These are phyloP conservation scores for Glaucidium brasilianum DNA, from an alignment of 2,113 vertebrate genomes.

Conservation along the genomic window DNA sequence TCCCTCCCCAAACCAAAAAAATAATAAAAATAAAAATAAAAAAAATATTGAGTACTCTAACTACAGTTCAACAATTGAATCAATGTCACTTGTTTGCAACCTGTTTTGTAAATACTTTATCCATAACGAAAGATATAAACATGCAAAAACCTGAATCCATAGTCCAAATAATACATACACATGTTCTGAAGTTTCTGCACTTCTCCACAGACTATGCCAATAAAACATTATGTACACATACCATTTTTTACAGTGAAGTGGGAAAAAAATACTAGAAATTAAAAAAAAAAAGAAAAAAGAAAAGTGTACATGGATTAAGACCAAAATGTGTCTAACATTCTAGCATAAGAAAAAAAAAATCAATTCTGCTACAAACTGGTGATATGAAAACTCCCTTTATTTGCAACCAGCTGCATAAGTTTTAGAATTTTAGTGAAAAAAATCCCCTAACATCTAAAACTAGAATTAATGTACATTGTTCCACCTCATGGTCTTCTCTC, in stretches of 20 bases:
- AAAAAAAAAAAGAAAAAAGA: slow-evolving; percentile 25
- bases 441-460: slow-evolving; percentile 87
- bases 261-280: slow-evolving; percentile 87
- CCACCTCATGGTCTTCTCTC: slow-evolving; percentile 78
- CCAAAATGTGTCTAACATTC: slow-evolving; percentile 90
- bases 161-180: slow-evolving; percentile 98
- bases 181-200: slow-evolving; percentile 91
- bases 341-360: slow-evolving; percentile 79
- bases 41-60: slow-evolving; percentile 86
- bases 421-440: slow-evolving; percentile 85
- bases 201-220: slow-evolving; percentile 94
- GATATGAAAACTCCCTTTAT: slow-evolving; percentile 95
- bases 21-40: slow-evolving; percentile 74
- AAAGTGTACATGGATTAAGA: slow-evolving; percentile 93
- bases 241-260: slow-evolving; percentile 97
- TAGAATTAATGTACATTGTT: slow-evolving; percentile 89
- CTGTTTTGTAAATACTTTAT: slow-evolving; percentile 93
- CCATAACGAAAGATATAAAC: slow-evolving; percentile 98
- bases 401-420: slow-evolving; percentile 93
- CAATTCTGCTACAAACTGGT: slow-evolving; percentile 91
- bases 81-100: slow-evolving; percentile 88
- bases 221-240: slow-evolving; percentile 99
- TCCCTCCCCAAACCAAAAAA: slow-evolving; percentile 72
- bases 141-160: slow-evolving; percentile 98
- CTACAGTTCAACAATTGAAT: slow-evolving; percentile 90